Percentiles rank a stretch among this genome's conserved stretches.
These are phyloP conservation scores for Monochamus saltuarius DNA, from an alignment of 1,140 invertebrate species.

Conservation along the genomic window DNA sequence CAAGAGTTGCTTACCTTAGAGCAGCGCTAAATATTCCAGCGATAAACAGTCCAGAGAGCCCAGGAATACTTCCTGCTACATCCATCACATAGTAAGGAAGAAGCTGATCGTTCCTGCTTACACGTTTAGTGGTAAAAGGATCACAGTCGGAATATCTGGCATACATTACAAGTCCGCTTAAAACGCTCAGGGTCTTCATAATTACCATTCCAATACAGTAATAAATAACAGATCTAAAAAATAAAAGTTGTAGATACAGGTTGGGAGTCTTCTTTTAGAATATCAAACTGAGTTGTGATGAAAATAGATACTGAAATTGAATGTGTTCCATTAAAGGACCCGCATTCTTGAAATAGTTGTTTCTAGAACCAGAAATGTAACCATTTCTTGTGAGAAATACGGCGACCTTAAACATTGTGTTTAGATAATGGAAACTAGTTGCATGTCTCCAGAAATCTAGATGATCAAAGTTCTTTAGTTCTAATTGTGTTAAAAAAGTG, in stretches of 20 bases:
- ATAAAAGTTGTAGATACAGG: conserved; percentile 4
- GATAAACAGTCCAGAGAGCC: conserved; percentile 64
- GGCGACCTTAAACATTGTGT: too few species aligned
- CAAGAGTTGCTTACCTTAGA: conserved; percentile 55
- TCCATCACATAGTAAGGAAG: conserved; percentile 60
- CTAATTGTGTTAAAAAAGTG: too few species aligned
- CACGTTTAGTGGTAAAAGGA: conserved; percentile 61
- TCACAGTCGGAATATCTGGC: conserved; percentile 74
- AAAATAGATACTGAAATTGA: too few species aligned
- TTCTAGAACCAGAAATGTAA: too few species aligned
- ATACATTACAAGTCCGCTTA: conserved; percentile 73
- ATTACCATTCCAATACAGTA: conserved; percentile 53
- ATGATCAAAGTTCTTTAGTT: too few species aligned
- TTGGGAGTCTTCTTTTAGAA: too few species aligned
- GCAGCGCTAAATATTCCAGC: conserved; percentile 67
- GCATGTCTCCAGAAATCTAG: too few species aligned
- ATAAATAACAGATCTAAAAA: conserved; percentile 47
- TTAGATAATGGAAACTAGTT: too few species aligned
- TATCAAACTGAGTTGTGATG: too few species aligned
- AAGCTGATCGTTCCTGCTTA: conserved; percentile 54
- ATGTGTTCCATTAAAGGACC: too few species aligned
- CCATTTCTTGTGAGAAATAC: too few species aligned
- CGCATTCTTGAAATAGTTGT: too few species aligned
- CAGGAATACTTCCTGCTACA: conserved; percentile 53
- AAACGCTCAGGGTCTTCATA: conserved; percentile 54